phyloP scores from a whole-genome alignment of 2,113 vertebrate species.

The Pao palembangensis region DNA sequence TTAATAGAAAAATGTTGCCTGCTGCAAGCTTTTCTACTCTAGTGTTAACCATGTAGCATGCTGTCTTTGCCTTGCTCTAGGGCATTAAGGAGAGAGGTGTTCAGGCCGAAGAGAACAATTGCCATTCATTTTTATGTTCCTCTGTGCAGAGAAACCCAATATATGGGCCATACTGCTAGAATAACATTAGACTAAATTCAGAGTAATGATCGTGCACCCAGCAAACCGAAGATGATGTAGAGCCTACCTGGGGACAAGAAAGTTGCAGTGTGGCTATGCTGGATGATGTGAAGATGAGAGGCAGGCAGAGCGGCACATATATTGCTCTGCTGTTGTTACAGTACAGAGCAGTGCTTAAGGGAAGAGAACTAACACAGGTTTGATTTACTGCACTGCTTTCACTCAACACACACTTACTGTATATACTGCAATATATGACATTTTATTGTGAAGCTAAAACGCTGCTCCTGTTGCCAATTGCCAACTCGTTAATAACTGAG shows the following conservation, averaged over 20 bases:
- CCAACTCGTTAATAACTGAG: no score
- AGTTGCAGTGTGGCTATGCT: slow-evolving; percentile 29
- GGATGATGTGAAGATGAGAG: slow-evolving; percentile 34
- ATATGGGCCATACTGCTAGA: slow-evolving; percentile 22
- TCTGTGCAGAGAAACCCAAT: slow-evolving; percentile 30
- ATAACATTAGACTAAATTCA: slow-evolving; percentile 36
- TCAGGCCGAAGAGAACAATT: slow-evolving; percentile 10
- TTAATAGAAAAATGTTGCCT: neutral
- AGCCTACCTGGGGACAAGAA: slow-evolving; percentile 56
- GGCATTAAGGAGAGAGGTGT: slow-evolving; percentile 1
- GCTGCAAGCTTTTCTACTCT: neutral
- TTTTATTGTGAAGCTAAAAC: neutral
- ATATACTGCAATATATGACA: neutral
- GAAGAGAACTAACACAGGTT: slow-evolving; percentile 19
- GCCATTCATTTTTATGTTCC: slow-evolving; percentile 20
- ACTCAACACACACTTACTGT: slow-evolving; percentile 23
- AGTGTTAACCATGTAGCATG: slow-evolving; percentile 1
- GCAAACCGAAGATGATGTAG: slow-evolving; percentile 57
- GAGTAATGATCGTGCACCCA: slow-evolving; percentile 44
- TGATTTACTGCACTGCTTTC: slow-evolving; percentile 37
- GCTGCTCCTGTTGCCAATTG: no score
- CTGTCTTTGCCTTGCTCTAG: slow-evolving; percentile 4
- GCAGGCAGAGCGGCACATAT: slow-evolving; percentile 27
- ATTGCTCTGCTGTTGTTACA: slow-evolving; percentile 35
- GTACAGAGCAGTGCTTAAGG: slow-evolving; percentile 38